phyloP scores from a whole-genome alignment of 2,113 vertebrate genomes.

The Phrynocephalus versicolor region DNA sequence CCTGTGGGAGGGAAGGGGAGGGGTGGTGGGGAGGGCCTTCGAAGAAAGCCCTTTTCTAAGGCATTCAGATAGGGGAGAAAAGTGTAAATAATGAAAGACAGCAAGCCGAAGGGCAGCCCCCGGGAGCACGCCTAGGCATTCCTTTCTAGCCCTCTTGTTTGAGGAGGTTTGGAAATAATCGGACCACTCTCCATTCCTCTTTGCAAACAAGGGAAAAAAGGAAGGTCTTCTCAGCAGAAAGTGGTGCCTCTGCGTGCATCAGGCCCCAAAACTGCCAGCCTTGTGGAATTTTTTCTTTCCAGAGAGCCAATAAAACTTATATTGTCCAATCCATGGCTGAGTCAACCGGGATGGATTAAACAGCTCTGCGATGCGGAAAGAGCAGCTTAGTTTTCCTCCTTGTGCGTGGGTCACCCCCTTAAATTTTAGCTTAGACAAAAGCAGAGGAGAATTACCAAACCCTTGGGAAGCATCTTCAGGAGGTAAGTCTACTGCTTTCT shows the following conservation, averaged over 20 bases:
- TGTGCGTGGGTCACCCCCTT: not conserved
- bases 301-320: conserved; percentile 38
- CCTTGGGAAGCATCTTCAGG: conserved; percentile 13
- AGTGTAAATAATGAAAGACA: conserved; percentile 62
- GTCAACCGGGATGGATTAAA: conserved; percentile 50
- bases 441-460: not conserved
- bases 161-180: conserved; percentile 10
- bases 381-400: conserved; percentile 38
- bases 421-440: conserved; percentile 18
- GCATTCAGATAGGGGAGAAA: conserved; percentile 64
- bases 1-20: conserved; percentile 36
- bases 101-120: conserved; percentile 39
- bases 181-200: not conserved
- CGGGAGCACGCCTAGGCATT: conserved; percentile 59
- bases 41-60: conserved; percentile 53
- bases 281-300: conserved; percentile 44
- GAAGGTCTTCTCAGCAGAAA: not conserved
- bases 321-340: conserved; percentile 21
- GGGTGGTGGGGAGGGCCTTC: conserved; percentile 11
- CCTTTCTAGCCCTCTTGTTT: not conserved
- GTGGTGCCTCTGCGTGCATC: not conserved
- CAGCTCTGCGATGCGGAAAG: not conserved
- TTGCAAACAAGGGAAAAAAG: not conserved
- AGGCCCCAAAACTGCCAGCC: not conserved
- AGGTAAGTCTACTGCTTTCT: conserved; percentile 39